Evolutionary conservation across 2,113 vertebrate species (phyloP), one percentile per base, ranked within the genome.

Genomic region (Casuarius casuarius): DNA sequence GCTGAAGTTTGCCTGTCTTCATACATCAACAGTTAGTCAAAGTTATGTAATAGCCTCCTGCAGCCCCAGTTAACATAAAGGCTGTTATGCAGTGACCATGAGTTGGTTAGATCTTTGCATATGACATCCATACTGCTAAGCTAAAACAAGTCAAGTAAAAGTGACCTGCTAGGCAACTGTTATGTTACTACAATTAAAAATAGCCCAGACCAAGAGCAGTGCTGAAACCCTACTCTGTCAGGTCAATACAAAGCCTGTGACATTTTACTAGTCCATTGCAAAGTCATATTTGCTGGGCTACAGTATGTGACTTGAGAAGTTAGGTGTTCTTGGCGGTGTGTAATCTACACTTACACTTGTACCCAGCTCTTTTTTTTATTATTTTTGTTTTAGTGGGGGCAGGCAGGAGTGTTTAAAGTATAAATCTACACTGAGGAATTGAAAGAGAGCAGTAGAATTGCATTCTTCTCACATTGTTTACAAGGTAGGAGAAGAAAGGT

Each of bases 41-140:
- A 91, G 16, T 65, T 89, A 2, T 7, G 3, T 35, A 23, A 44
- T 54, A 72, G 54, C 31, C 38, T 89, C 2, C 6, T 2, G 21
- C 75, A 31, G 18, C n/a, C 28, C 18, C 25, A 22, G 7, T 81
- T 77, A 62, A 19, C 0, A 0, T 48, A n/a, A 1, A 66, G 8
- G 13, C 29, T 59, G 21, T 44, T 62, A 38, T 78, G 29, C 22
- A 42, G 42, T 76, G 61, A 18, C 54, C 66, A 3, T 19, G 23
- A 44, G 25, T 63, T 78, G 81, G 21, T 52, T 33, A 87, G 35
- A 59, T 48, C 10, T 76, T 75, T 83, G 28, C 21, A 3, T 19
- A 10, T 33, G 19, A 12, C 76, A 31, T 4, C 17, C 9, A 9
- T 10, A 90, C 52, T 83, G 78, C 1, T 8, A 67, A 83, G n/a